Evolutionary conservation across 1,140 invertebrate genomes (phyloP), one percentile per base, ranked within the genome.

Genomic region (Lordiphosa stackelbergi): DNA sequence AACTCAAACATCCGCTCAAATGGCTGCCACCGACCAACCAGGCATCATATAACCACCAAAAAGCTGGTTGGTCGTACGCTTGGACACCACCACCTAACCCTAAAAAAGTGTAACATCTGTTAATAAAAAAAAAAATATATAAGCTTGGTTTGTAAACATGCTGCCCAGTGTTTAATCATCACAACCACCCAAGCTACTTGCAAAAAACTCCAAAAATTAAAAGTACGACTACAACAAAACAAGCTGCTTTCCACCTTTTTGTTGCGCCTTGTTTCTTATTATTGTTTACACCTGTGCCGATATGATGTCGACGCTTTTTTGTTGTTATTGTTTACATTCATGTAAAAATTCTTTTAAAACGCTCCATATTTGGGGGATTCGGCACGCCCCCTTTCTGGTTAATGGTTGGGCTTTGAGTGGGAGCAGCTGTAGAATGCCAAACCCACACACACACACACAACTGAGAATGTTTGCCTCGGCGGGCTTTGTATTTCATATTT

Each of bases 1-100:
- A 75, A 81, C 77, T 81, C 53, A 81, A 72, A 79, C 75, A 79
- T 79, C 75, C 75, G 75, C 75, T 75, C 65, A 56, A 62, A 62
- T 53, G 51, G 38, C 36, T 53, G 9, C 28, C 19, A 19, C 19
- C 19, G 3, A 19, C 19, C 37, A 13, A 24, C 40, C 34, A 38
- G 19, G 53, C 57, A 62, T 37, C 42, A 35, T 35, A 59, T 43
- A 53, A 59, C 28, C 54, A 57, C 19, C 36, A 36, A 19, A n/a
- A 48, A 56, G 53, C 41, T 56, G 42, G 22, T 46, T 37, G 45
- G 42, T 45, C 42, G 42, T 45, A 46, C 24, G 43, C 43, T 46
- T 46, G 43, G 43, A 34, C 24, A 46, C 43, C 11, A 24, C 22
- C 28, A 31, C 1, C 28, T 28, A 31, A 46, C 43, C 43, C 24